Conservation (phyloP, 2,797 vertebrate genomes). For the Remorina albescens region DNA sequence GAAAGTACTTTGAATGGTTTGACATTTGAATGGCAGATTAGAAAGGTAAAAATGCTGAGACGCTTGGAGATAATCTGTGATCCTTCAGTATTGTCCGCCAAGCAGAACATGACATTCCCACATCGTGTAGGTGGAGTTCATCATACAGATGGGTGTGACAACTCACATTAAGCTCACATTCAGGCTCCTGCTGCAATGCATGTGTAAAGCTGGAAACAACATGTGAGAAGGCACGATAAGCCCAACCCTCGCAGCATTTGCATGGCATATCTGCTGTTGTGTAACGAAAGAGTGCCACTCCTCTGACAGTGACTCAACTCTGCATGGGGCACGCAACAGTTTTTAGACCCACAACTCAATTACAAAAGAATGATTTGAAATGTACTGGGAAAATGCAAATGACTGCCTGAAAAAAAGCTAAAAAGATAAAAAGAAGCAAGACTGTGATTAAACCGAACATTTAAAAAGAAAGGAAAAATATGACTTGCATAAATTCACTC, state of each 20-base stretch:
- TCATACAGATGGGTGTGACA: slow-evolving; percentile 7
- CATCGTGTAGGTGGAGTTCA: slow-evolving; percentile 18
- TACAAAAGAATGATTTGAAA: background rate
- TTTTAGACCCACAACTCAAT: background rate
- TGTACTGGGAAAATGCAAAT: background rate
- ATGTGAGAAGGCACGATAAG: background rate
- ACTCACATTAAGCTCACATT: background rate
- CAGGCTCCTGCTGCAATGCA: background rate
- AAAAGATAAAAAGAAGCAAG: background rate
- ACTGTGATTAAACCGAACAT: background rate
- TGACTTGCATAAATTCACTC: background rate
- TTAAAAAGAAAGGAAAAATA: background rate
- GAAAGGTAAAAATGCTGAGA: slow-evolving; percentile 29
- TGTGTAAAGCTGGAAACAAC: background rate
- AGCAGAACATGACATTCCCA: background rate
- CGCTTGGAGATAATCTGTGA: background rate
- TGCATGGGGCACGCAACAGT: too few relatives aligned
- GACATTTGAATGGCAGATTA: slow-evolving; percentile 43
- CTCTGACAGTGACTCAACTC: background rate
- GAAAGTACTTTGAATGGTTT: slow-evolving; percentile 29
- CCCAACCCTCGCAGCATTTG: background rate
- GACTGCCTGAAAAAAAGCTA: background rate
- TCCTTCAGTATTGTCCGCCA: slow-evolving; percentile 15
- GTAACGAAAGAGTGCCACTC: background rate
- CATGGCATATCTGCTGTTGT: background rate